Base-by-base conservation (phyloP, 2,113 vertebrate genomes). In the Burhinus oedicnemus region DNA sequence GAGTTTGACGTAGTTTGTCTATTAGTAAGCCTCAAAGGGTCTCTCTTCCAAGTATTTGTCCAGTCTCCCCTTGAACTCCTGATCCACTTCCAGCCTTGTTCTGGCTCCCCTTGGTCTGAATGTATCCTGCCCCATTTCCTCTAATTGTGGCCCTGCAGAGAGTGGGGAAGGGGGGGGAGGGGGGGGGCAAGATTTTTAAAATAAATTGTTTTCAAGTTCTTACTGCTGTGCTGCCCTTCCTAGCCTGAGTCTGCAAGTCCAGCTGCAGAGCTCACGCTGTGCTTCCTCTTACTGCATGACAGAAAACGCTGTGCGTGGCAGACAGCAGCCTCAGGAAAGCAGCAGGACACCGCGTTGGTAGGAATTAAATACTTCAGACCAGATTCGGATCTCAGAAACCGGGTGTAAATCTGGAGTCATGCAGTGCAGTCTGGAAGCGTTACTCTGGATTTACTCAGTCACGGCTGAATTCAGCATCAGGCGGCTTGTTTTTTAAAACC, bases 231-330 rank as follows among this genome's bases (percentile, higher is more conserved):
- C 62, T 92, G 74, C 42, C 80, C 57, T 95, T 72, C 77, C 74
- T 83, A 93, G 70, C 76, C 44, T 55, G 32, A 89, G 36, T 66
- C 62, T 87, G 77, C 55, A 60, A 70, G 90, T 89, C 90, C 88
- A 95, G 90, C 76, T 87, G 88, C 78, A 91, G 93, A 96, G 47
- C 74, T 93, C 93, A 76, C 36, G n/a, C 89, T 92, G 58, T 29
- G 40, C 57, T 76, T 92, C 83, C 81, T 87, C 83, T 72, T 32
- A 29, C 74, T 42, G 81, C 71, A n/a, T 54, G 77, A 65, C 83
- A 91, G 91, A 84, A 91, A 65, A 38, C 0, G 2, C 91, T 62
- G 65, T 47, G 62, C 0, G 0, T 25, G 65, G 94, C 83, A 89
- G 86, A 72, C 77, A 79, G 57, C 89, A 70, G 74, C 89, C 77